phyloP scores from a whole-genome alignment of 2,797 vertebrate species.

The Podarcis lilfordi region DNA sequence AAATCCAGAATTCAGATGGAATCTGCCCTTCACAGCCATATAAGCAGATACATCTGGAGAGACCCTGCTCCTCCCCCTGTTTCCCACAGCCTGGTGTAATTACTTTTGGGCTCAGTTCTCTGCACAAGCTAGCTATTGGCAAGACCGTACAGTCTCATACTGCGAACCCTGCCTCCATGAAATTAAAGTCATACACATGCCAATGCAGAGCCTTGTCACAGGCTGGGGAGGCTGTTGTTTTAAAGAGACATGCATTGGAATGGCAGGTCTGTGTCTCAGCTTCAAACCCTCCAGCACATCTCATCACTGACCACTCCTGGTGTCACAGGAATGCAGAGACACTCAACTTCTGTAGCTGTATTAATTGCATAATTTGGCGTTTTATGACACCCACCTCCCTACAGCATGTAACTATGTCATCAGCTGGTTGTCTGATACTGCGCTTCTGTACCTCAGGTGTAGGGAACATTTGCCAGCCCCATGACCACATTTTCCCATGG shows the following conservation, averaged over 20 bases:
- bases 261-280: too few relatives aligned
- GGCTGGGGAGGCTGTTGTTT: too few relatives aligned
- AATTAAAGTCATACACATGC: constrained; percentile 2
- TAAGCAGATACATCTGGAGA: neutral
- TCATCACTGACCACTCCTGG: neutral
- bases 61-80: neutral
- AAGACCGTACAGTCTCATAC: neutral
- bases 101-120: neutral
- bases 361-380: neutral
- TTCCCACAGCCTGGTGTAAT: neutral
- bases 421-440: neutral
- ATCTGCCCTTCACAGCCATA: constrained; percentile 29
- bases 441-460: neutral
- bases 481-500: too few relatives aligned
- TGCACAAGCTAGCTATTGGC: neutral
- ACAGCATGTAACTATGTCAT: neutral
- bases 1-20: neutral
- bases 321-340: neutral
- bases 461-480: too few relatives aligned
- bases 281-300: neutral
- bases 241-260: too few relatives aligned
- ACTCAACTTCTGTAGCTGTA: neutral
- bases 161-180: neutral
- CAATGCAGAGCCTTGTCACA: neutral
- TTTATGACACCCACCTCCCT: neutral